Conservation (phyloP, 2,797 vertebrate genomes). For the Pristis pectinata region DNA sequence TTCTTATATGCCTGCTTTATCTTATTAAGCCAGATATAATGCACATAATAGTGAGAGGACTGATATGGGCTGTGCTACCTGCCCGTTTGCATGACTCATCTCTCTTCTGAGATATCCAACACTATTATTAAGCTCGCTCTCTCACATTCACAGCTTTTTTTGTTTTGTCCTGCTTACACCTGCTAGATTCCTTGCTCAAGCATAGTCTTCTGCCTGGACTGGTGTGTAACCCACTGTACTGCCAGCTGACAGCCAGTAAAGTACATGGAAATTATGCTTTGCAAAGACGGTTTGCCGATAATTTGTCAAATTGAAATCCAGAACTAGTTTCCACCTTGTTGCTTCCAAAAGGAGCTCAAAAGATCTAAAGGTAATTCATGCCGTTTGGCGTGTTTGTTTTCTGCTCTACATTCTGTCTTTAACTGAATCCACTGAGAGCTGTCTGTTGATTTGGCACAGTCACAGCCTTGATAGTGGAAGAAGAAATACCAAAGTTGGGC, state of each 20-base stretch:
- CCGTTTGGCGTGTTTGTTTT: no score
- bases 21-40: neutral
- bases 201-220: no score
- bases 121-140: neutral
- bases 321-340: neutral
- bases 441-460: no score
- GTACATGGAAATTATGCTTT: neutral
- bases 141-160: neutral
- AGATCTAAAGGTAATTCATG: no score
- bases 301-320: slow-evolving; percentile 18
- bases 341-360: neutral
- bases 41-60: neutral
- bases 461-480: neutral
- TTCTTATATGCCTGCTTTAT: neutral
- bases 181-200: neutral
- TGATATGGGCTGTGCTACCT: neutral
- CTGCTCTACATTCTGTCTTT: neutral
- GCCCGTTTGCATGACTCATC: neutral
- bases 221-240: neutral
- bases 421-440: neutral
- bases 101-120: neutral
- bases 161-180: neutral
- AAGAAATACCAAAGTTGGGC: neutral
- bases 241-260: neutral
- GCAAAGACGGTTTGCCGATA: neutral